Percentiles rank a stretch among this genome's conserved stretches.
Conservation (phyloP, 2,888 invertebrate species). For the Microchrysa polita region DNA sequence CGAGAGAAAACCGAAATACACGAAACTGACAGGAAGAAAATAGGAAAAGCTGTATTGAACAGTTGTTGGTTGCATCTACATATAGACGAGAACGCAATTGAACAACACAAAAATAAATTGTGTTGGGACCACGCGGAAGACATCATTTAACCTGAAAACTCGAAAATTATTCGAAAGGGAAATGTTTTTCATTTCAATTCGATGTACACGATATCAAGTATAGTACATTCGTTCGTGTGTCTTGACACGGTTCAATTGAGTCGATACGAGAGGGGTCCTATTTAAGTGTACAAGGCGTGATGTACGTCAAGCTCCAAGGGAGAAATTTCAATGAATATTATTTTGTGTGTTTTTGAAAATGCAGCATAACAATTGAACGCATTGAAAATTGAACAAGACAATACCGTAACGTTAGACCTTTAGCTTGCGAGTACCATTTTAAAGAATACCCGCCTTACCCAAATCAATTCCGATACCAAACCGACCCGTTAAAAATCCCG, state of each 20-base stretch:
- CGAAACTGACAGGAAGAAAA: slow-evolving; percentile 17
- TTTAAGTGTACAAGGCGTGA: slow-evolving; percentile 9
- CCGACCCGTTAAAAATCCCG: too few species aligned
- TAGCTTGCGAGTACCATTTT: too few species aligned
- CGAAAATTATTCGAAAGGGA: slow-evolving; percentile 15
- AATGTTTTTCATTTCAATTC: slow-evolving; percentile 26
- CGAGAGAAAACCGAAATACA: background rate
- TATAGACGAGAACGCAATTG: too few species aligned
- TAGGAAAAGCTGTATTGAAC: slow-evolving; percentile 20
- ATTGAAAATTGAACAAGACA: too few species aligned
- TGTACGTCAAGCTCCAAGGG: slow-evolving; percentile 41
- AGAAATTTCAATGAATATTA: too few species aligned
- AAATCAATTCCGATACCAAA: too few species aligned
- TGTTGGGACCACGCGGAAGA: slow-evolving; percentile 28
- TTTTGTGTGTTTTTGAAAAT: too few species aligned
- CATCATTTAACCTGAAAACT: slow-evolving; percentile 29
- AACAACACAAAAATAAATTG: slow-evolving; percentile 26
- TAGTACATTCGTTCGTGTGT: background rate
- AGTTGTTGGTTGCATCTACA: too few species aligned
- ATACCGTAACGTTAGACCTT: too few species aligned
- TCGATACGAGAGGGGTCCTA: slow-evolving; percentile 11
- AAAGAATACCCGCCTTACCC: too few species aligned
- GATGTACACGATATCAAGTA: too few species aligned
- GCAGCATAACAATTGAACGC: too few species aligned
- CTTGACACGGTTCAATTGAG: background rate